These are phyloP conservation scores for Gallinago solitaria DNA, from an alignment of 2,797 vertebrate genomes.

Conservation along the genomic window DNA sequence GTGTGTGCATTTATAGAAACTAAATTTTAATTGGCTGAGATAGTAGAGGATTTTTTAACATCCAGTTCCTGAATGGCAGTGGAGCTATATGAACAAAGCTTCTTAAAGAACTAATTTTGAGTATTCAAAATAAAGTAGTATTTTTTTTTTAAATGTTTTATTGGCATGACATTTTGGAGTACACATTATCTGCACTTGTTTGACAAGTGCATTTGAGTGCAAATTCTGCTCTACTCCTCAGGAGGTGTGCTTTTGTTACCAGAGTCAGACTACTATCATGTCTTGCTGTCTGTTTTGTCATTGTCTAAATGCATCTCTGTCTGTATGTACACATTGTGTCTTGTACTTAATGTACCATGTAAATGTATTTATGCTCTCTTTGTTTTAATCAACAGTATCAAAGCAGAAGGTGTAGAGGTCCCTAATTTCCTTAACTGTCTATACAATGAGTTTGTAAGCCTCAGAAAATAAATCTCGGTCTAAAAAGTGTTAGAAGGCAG, in stretches of 20 bases:
- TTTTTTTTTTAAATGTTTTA: background rate
- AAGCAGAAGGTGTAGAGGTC: constrained; percentile 34
- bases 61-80: background rate
- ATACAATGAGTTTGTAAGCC: background rate
- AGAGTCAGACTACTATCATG: constrained; percentile 24
- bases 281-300: constrained; percentile 62
- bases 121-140: background rate
- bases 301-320: constrained; percentile 42
- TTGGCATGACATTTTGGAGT: constrained; percentile 20
- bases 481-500: background rate
- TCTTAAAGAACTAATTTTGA: background rate
- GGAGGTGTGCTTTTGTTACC: constrained; percentile 21
- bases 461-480: background rate
- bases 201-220: constrained; percentile 54
- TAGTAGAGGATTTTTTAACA: background rate
- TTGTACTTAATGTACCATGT: constrained; percentile 10
- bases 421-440: background rate
- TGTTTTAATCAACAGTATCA: constrained; percentile 19
- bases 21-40: background rate
- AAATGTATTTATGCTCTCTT: background rate
- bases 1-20: background rate
- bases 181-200: constrained; percentile 26
- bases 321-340: constrained; percentile 27
- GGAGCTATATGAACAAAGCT: background rate
- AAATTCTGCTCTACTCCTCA: constrained; percentile 18